Evolutionary conservation across 2,888 invertebrate species (phyloP), one percentile per base, ranked within the genome.

Genomic region (Caenorhabditis angaria): DNA sequence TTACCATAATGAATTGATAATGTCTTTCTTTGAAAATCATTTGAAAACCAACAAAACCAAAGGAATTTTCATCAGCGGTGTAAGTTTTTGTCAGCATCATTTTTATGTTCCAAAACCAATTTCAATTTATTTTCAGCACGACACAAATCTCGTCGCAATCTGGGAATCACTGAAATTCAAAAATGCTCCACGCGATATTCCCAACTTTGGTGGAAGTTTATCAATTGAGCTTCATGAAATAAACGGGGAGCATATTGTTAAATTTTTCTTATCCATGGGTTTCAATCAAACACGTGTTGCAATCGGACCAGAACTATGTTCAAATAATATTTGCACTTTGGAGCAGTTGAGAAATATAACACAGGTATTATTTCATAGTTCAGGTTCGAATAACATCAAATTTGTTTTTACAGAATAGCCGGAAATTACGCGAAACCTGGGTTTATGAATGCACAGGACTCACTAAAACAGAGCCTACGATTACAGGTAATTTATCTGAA

Each of bases 11-110:
- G 77, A 79, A 48, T 53, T 70, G 3, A 56, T 77, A 0, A 61
- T 79, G 60, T 68, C 75, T 4, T 75, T 66, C 47, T 67, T 79
- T 48, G 79, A 79, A 50, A 69, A 69, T 20, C 62, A 75, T 60
- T 47, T 79, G 8, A 29, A 60, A 14, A 53, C 32, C 6, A 71
- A 71, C 14, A 53, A 35, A 2, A 70, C 69, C 27, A 77, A 75
- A 53, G 77, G 69, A 2, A 66, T 73, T 1, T 77, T 79, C 48
- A 51, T 77, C 22, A 68, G 75, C 53, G 79, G 70, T 24, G 79
- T 79, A 47, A 29, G 68, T 59, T 51, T 27, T 29, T 18, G 41
- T 27, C 32, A n/a, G 18, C 12, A 27, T 14, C 1, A n/a, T 10
- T 51, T 5, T 32, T n/a, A 51, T 54, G 10, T 24, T 18, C 0